Base-by-base conservation (phyloP, 92 coral and sea anemone genomes). In the Epizoanthus rinbou region DNA sequence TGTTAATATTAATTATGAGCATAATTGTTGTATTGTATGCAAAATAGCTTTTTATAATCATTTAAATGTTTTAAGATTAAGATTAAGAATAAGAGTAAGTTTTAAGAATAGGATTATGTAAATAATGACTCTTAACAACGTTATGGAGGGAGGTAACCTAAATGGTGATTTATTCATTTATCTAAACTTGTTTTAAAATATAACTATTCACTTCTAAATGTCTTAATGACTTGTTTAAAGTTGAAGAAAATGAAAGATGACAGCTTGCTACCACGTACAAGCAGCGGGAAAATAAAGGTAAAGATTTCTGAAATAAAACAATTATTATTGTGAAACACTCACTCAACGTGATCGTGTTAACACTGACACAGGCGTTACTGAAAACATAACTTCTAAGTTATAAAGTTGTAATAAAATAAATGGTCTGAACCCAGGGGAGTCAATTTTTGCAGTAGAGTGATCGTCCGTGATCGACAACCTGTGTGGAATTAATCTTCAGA, bases 201-300 rank as follows among this genome's bases (percentile, higher is more conserved):
- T 50, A 50, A 50, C 54, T 5, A 50, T 50, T 62, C 22, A 81
- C 62, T 33, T 71, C 43, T 25, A 73, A 56, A 19, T 65, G 33
- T 60, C 60, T 37, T 79, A 43, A 67, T 67, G 37, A 66, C 62
- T 57, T 31, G 21, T 67, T 88, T 88, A 56, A 88, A 88, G 91
- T 66, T 76, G 73, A 88, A 72, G 91, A 85, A 85, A 84, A 85
- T 71, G 91, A 62, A 45, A 41, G 82, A 85, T 24, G 79, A 65
- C 43, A 15, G 64, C 25, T 59, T 84, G 18, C 39, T 82, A 62
- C 65, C 83, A 18, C 64, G 85, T 41, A 62, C 91, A 60, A 79
- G 80, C 82, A 76, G 78, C 59, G 89, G 86, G 28, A 88, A 85
- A 80, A 39, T 85, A 65, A 85, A 88, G 91, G 91, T 88, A 88